Evolutionary conservation across 1,140 invertebrate species (phyloP).

Genomic region (Carposina sasakii): DNA sequence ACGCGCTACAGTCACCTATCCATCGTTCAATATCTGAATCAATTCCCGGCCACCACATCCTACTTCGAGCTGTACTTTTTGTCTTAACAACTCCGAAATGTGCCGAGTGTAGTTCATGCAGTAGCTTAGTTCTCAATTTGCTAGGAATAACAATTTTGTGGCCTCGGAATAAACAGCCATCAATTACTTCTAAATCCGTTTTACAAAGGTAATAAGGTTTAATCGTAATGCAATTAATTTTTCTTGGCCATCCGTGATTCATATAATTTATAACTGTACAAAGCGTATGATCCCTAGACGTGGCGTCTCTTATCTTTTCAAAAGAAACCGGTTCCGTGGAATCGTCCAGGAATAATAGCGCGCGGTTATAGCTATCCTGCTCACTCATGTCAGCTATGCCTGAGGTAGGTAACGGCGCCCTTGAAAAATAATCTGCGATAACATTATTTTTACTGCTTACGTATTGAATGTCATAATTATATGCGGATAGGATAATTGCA

Average conservation of each 20-base stretch:
- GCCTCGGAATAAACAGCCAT: constrained; percentile 19
- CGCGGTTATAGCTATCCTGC: background rate
- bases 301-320: background rate
- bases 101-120: constrained; percentile 44
- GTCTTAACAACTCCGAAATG: constrained; percentile 53
- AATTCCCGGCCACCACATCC: constrained; percentile 10
- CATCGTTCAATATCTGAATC: background rate
- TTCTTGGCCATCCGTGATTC: background rate
- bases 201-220: constrained; percentile 8
- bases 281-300: background rate
- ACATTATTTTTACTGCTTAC: background rate
- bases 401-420: background rate
- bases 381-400: background rate
- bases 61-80: constrained; percentile 45
- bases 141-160: constrained; percentile 40
- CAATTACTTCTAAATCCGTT: constrained; percentile 5
- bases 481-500: background rate
- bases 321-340: background rate
- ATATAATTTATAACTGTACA: constrained; percentile 2
- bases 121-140: constrained; percentile 21
- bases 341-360: background rate
- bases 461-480: constrained; percentile 9
- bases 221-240: background rate
- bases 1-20: background rate
- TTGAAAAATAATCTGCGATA: background rate